Evolutionary conservation across 2,113 vertebrate species (phyloP).

Genomic region (Aphyosemion australe): DNA sequence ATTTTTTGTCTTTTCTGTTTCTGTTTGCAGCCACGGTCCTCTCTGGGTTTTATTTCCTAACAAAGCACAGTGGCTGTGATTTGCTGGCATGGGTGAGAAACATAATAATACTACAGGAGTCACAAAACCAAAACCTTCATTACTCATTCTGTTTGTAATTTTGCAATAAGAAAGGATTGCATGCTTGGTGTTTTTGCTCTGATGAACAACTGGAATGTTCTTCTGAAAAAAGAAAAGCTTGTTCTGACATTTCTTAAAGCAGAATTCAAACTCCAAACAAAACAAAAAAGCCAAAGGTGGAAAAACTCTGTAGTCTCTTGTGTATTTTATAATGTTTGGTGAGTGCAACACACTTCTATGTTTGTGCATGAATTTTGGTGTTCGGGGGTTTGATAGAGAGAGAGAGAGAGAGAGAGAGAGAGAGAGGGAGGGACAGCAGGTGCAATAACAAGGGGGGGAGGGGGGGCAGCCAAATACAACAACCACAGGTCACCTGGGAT

Average conservation of each 20-base stretch:
- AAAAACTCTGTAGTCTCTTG: slow-evolving; percentile 12
- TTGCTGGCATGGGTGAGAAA: slow-evolving; percentile 42
- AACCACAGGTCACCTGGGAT: slow-evolving; percentile 61
- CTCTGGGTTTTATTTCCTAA: slow-evolving; percentile 33
- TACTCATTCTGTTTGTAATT: slow-evolving; percentile 30
- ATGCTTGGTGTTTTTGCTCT: slow-evolving; percentile 6
- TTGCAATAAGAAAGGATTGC: slow-evolving; percentile 10
- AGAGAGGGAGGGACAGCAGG: slow-evolving; percentile 64
- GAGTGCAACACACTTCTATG: slow-evolving; percentile 2
- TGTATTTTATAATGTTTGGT: slow-evolving; percentile 17
- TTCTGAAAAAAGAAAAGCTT: not conserved
- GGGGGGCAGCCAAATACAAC: slow-evolving; percentile 62
- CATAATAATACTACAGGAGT: slow-evolving; percentile 37
- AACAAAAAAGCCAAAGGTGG: slow-evolving; percentile 31
- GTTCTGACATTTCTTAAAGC: slow-evolving; percentile 7
- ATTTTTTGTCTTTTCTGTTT: slow-evolving; percentile 16
- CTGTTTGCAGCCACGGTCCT: slow-evolving; percentile 25
- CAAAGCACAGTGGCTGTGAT: slow-evolving; percentile 40
- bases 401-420: slow-evolving; percentile 32
- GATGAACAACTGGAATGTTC: slow-evolving; percentile 1
- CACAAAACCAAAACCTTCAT: slow-evolving; percentile 25
- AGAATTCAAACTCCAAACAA: slow-evolving; percentile 22
- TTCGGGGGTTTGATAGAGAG: slow-evolving; percentile 20
- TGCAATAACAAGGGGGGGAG: slow-evolving; percentile 68
- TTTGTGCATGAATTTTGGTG: slow-evolving; percentile 4